Evolutionary conservation across 2,888 invertebrate species (phyloP), one percentile per base, ranked within the genome.

Genomic region (Trachelus troglodyta): DNA sequence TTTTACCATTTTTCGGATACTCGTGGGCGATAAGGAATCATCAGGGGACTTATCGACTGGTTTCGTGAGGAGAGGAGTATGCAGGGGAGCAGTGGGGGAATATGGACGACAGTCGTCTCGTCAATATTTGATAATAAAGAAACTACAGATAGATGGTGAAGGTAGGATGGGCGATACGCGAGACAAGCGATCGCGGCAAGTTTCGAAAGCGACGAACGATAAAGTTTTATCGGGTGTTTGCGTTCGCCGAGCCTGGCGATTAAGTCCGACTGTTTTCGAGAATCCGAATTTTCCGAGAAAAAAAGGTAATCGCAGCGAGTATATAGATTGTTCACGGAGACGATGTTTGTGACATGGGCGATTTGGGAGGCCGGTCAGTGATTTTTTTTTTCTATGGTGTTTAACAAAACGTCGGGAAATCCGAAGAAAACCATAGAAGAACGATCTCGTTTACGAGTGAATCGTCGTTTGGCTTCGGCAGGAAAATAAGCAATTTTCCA

Each of bases 181-280:
- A 23, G 56, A 23, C 56, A 23, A 23, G 23, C 56, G 40, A 40
- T 40, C 40, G 23, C 40, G 56, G 56, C 76, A 80, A 82, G 74
- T 84, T 86, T 83, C 82, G 76, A 81, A 80, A 83, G 81, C 83
- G 86, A 85, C 84, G 83, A 82, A 75, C 74, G 85, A 86, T 87
- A 87, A 87, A 83, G 82, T 77, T 85, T 87, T 87, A 86, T 87
- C 86, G 81, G 79, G 73, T 80, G 80, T 84, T 85, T 82, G 79
- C 77, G 81, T 79, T 81, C 80, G 81, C 81, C 83, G 78, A 33
- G 23, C 56, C 9, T 23, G 23, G 56, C 56, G 56, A 56, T 56
- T 56, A 56, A 23, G 56, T 56, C 3, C 9, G 23, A 23, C 23
- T 56, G 73, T 77, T 33, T 69, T 73, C 12, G n/a, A 23, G 69